phyloP scores from a whole-genome alignment of 1,140 invertebrate genomes.

The Meloidogyne hapla region DNA sequence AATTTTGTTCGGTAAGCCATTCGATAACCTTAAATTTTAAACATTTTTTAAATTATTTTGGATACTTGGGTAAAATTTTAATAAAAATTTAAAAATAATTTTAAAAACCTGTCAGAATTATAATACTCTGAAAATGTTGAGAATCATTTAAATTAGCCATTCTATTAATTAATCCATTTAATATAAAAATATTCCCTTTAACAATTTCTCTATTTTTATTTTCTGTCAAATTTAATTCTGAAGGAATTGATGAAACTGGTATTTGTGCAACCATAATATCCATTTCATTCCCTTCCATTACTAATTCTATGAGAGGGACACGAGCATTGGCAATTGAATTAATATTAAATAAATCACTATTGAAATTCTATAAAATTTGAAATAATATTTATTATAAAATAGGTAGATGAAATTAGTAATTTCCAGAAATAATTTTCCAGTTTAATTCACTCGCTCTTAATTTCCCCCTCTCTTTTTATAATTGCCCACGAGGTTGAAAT shows the following conservation, averaged over 20 bases:
- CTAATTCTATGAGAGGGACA: not conserved
- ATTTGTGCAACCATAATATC: not conserved
- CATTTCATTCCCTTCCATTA: not conserved
- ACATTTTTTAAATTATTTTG: not conserved
- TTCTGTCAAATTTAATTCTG: not conserved
- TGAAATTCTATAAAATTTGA: not conserved
- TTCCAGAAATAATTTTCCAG: too few species aligned
- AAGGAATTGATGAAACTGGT: not conserved
- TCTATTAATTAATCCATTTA: not conserved
- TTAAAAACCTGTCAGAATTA: not conserved
- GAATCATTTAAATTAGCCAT: not conserved
- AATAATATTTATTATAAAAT: too few species aligned
- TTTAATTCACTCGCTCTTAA: too few species aligned
- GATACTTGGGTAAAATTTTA: too few species aligned
- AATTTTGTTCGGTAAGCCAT: not conserved
- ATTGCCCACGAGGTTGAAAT: too few species aligned
- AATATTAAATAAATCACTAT: not conserved
- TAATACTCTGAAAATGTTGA: not conserved
- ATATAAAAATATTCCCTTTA: not conserved
- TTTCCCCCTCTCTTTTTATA: too few species aligned
- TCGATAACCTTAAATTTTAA: not conserved
- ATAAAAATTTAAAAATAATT: too few species aligned
- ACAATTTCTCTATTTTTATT: not conserved
- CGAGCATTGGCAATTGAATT: not conserved
- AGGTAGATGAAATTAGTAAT: too few species aligned